Percentiles rank a stretch among this genome's conserved stretches.
Conservation (phyloP, 2,113 vertebrate genomes). For the Elephas maximus region DNA sequence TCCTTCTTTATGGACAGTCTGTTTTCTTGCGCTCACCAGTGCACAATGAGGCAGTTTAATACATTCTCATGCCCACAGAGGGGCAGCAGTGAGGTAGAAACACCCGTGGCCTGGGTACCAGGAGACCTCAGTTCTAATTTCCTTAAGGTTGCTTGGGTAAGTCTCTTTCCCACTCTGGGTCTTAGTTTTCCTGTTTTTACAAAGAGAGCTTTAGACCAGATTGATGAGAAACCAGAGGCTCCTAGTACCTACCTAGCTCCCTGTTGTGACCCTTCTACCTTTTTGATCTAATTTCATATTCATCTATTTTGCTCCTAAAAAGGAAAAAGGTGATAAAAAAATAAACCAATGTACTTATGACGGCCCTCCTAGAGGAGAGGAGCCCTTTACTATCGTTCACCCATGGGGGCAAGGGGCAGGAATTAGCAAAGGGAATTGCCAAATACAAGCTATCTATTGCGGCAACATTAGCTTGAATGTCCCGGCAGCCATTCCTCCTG, state of each 20-base stretch:
- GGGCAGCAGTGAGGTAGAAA: slow-evolving; percentile 51
- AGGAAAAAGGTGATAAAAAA: neutral
- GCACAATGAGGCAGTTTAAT: neutral
- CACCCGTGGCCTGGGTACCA: neutral
- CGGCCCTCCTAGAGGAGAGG: neutral
- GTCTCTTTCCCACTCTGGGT: neutral
- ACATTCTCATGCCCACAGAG: slow-evolving; percentile 41
- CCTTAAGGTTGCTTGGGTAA: neutral
- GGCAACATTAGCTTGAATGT: neutral
- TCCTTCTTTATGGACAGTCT: slow-evolving; percentile 8
- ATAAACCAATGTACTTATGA: slow-evolving; percentile 2
- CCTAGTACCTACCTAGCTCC: neutral
- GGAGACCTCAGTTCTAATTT: slow-evolving; percentile 7
- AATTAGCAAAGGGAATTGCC: neutral
- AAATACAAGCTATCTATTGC: neutral
- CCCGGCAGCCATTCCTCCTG: neutral
- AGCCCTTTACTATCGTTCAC: neutral
- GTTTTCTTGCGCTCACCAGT: neutral
- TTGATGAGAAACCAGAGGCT: neutral
- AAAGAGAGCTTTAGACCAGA: neutral
- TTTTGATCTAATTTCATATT: slow-evolving; percentile 50
- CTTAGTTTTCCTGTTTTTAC: slow-evolving; percentile 37
- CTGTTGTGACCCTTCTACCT: neutral
- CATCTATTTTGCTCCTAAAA: slow-evolving; percentile 43
- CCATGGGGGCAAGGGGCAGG: neutral